phyloP scores from a whole-genome alignment of 2,888 invertebrate genomes.

The Tetramorium bicarinatum region DNA sequence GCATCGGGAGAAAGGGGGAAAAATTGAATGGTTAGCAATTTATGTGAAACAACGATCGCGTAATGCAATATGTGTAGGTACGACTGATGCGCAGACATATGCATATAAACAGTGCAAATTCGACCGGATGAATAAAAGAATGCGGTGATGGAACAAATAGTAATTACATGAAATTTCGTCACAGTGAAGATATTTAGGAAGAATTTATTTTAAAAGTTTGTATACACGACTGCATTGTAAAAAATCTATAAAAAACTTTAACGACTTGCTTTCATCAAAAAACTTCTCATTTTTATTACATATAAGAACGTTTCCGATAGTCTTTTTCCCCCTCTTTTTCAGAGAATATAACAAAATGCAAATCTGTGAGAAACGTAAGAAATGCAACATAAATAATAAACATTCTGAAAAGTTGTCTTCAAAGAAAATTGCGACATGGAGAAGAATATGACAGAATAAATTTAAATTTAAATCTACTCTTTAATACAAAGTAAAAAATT shows the following conservation, averaged over 20 bases:
- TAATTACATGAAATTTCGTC: not conserved
- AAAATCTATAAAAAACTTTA: not conserved
- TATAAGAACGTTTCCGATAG: not conserved
- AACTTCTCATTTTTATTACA: not conserved
- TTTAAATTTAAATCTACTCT: conserved; percentile 27
- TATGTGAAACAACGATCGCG: conserved; percentile 26
- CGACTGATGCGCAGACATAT: not conserved
- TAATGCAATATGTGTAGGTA: not conserved
- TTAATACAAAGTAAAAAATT: conserved; percentile 14
- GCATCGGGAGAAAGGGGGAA: not conserved
- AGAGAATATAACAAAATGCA: not conserved
- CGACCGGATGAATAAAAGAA: not conserved
- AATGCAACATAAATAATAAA: conserved; percentile 23
- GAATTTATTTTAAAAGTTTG: not conserved
- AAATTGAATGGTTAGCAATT: conserved; percentile 12
- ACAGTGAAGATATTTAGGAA: not conserved
- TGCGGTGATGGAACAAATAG: not conserved
- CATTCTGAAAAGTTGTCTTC: not conserved
- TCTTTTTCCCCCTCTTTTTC: not conserved
- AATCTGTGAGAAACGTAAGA: not conserved
- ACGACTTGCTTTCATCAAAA: not conserved
- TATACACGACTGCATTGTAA: too few species aligned
- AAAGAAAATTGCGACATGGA: conserved; percentile 14
- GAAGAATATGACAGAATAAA: conserved; percentile 28
- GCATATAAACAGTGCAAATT: not conserved